phyloP scores from a whole-genome alignment of 2,888 invertebrate genomes.

The Poecilobothrus nobilitatus region DNA sequence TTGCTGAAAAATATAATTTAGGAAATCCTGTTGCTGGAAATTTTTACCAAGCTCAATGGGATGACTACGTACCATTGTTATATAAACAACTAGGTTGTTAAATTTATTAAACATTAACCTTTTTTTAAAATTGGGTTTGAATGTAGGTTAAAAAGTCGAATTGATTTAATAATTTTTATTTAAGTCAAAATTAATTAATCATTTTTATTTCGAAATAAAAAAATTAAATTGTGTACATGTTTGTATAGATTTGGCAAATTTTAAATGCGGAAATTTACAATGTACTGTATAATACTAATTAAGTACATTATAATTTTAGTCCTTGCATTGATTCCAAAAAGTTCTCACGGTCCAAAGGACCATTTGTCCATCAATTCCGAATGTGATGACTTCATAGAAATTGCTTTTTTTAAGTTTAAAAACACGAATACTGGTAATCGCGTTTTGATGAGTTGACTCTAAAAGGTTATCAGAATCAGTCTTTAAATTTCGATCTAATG shows the following conservation, averaged over 20 bases:
- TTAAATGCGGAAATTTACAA: too few relatives aligned
- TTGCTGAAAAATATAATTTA: conserved; percentile 73
- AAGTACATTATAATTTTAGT: conserved; percentile 48
- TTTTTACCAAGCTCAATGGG: conserved; percentile 78
- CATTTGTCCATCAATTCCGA: conserved; percentile 90
- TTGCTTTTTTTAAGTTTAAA: conserved; percentile 66
- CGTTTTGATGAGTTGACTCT: conserved; percentile 95
- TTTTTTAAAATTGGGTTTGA: too few relatives aligned
- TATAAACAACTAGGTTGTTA: conserved; percentile 70
- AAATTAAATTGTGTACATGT: too few relatives aligned
- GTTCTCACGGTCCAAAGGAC: conserved; percentile 80
- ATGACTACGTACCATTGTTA: conserved; percentile 78
- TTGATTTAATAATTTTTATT: too few relatives aligned
- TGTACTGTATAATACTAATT: background rate
- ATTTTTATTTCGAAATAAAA: too few relatives aligned
- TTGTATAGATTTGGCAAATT: too few relatives aligned
- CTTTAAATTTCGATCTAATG: conserved; percentile 84
- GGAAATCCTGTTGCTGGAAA: conserved; percentile 79
- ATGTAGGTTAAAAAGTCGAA: too few relatives aligned
- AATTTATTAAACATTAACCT: too few relatives aligned
- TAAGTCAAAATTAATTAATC: too few relatives aligned
- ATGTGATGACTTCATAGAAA: conserved; percentile 79
- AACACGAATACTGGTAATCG: conserved; percentile 77
- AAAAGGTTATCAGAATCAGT: conserved; percentile 79
- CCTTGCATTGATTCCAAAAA: conserved; percentile 61